Base-by-base conservation (phyloP, 2,797 vertebrate genomes). In the Leuciscus waleckii region DNA sequence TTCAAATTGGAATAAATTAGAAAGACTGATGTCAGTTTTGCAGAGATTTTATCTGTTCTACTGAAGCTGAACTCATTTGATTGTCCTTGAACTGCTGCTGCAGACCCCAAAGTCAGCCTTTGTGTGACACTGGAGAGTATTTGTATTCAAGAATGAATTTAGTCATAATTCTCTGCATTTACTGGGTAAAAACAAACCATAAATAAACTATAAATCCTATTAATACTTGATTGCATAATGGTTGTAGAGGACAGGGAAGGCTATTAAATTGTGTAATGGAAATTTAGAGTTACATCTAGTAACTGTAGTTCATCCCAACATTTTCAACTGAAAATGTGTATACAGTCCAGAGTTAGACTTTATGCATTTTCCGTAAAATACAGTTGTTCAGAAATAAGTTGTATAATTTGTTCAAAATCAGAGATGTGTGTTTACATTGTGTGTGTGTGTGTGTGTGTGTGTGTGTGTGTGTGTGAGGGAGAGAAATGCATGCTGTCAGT, bases 81-180 rank as follows among this genome's bases (percentile, higher is more conserved):
- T 79, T 65, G 58, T 49, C 9, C n/a, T 26, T 37, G 14, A 32
- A 32, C 26, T 14, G 41, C 14, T 65, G 29, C 63, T 65, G 29
- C 29, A 32, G 29, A 29, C 14, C 10, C 29, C 3, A 16, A 65
- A 65, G 41, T 35, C 41, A n/a, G 43, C 21, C 56, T 63, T 41
- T 2, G 2, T 65, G 56, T 49, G 41, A 65, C 14, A 17, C 43
- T 65, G 29, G 29, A 10, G 26, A 71, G 37, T 82, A 82, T 61
- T 49, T 74, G 70, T 82, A 37, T 74, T 35, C 70, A 83, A 49
- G 56, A 74, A 65, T 46, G 41, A 83, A 83, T 83, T 74, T 49
- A 83, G 21, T 82, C 29, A 82, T 65, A 37, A 26, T 75, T 49
- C 26, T 75, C 14, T n/a, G n/a, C 76, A 32, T 79, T 79, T 19